These are phyloP conservation scores for Perca schrenkii DNA, from an alignment of 2,113 vertebrate species.

Conservation along the genomic window DNA sequence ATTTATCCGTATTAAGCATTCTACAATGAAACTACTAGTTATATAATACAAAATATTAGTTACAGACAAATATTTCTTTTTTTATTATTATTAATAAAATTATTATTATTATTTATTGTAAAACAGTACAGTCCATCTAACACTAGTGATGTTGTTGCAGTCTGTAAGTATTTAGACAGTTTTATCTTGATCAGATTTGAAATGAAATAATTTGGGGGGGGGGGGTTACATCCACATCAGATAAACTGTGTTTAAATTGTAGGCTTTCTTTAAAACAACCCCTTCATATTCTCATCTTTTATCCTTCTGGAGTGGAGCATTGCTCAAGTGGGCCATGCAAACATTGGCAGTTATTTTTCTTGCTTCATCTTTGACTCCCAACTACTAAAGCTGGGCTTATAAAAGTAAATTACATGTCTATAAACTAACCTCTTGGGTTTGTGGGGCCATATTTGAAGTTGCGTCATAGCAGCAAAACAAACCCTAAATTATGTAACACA, in stretches of 20 bases:
- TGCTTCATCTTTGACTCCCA: conserved; percentile 61
- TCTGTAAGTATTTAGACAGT: too few relatives aligned
- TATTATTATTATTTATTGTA: too few relatives aligned
- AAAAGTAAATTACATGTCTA: conserved; percentile 80
- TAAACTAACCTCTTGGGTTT: conserved; percentile 77
- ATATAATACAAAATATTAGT: conserved; percentile 8
- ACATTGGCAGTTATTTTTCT: conserved; percentile 48
- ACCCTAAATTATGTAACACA: conserved; percentile 67
- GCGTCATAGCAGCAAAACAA: conserved; percentile 73
- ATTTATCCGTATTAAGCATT: neutral
- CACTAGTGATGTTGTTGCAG: too few relatives aligned
- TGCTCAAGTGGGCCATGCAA: conserved; percentile 36
- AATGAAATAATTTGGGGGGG: neutral
- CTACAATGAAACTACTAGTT: neutral
- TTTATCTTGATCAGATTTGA: too few relatives aligned
- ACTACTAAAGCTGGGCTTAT: conserved; percentile 71
- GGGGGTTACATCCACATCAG: neutral
- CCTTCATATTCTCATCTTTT: conserved; percentile 18
- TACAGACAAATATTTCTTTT: neutral
- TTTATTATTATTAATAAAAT: too few relatives aligned
- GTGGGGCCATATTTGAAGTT: conserved; percentile 72
- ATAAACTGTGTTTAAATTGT: neutral
- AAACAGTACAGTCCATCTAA: neutral
- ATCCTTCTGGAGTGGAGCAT: conserved; percentile 11
- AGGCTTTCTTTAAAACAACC: neutral